A percentile compares a stretch with the other conserved stretches of the same genome.
These are phyloP conservation scores for Sylvia borin DNA, from an alignment of 2,797 vertebrate genomes.

Conservation along the genomic window DNA sequence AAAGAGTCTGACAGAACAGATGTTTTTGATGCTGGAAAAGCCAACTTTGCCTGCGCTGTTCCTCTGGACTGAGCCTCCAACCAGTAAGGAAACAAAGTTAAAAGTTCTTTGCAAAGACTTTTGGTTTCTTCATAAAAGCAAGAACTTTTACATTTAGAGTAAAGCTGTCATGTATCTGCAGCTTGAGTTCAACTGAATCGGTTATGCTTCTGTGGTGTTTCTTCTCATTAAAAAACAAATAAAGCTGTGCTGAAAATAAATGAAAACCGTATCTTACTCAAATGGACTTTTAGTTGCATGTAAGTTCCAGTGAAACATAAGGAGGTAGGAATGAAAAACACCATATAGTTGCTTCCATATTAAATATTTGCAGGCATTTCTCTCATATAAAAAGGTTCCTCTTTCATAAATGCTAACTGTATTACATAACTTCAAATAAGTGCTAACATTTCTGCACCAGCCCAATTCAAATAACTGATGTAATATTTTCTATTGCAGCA, in stretches of 20 bases:
- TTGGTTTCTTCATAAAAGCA: background rate
- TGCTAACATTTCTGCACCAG: background rate
- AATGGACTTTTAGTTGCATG: background rate
- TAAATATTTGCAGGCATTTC: background rate
- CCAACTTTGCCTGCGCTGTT: background rate
- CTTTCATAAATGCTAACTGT: background rate
- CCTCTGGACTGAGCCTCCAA: background rate
- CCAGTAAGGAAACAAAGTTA: background rate
- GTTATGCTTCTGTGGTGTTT: background rate
- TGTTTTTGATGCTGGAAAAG: background rate
- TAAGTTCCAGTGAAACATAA: background rate
- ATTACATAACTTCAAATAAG: background rate
- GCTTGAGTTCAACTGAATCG: background rate
- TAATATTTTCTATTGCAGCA: background rate
- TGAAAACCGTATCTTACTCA: background rate
- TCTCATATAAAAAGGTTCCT: background rate
- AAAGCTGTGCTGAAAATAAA: background rate
- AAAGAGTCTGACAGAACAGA: background rate
- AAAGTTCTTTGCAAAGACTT: background rate
- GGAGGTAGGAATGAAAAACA: background rate
- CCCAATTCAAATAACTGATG: constrained; percentile 18
- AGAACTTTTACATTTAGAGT: background rate
- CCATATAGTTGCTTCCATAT: background rate
- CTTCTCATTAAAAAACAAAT: background rate
- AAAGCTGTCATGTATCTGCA: background rate